phyloP scores from a whole-genome alignment of 2,888 invertebrate genomes.

The Lycophotia porphyrea region DNA sequence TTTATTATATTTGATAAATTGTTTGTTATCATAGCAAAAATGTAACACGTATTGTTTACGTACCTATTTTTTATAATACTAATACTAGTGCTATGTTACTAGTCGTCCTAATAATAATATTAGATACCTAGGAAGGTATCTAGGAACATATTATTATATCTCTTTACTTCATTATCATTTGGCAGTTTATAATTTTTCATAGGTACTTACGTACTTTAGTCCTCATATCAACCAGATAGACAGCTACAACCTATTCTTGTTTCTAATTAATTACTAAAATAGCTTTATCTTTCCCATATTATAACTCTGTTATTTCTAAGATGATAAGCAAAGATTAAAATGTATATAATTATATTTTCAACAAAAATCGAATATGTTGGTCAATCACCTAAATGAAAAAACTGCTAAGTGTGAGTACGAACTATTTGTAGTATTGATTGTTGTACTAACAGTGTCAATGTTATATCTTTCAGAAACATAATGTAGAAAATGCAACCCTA shows the following conservation, averaged over 20 bases:
- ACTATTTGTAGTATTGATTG: neutral
- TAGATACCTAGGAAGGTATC: neutral
- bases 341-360: constrained; percentile 9
- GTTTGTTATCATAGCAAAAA: constrained; percentile 31
- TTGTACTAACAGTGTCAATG: neutral
- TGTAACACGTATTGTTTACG: neutral
- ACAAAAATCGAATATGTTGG: neutral
- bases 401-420: too few species aligned
- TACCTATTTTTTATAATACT: neutral
- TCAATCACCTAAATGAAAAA: too few species aligned
- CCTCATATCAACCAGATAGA: neutral
- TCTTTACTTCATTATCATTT: neutral
- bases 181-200: neutral
- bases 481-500: neutral
- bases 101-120: neutral
- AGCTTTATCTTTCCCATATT: constrained; percentile 12
- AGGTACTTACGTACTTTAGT: neutral
- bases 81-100: too few species aligned
- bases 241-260: neutral
- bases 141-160: neutral
- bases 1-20: constrained; percentile 36
- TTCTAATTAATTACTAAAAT: constrained; percentile 6
- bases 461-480: neutral
- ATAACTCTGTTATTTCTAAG: constrained; percentile 1
- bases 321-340: constrained; percentile 32